phyloP scores from a whole-genome alignment of 2,113 vertebrate species.

The Clarias gariepinus region DNA sequence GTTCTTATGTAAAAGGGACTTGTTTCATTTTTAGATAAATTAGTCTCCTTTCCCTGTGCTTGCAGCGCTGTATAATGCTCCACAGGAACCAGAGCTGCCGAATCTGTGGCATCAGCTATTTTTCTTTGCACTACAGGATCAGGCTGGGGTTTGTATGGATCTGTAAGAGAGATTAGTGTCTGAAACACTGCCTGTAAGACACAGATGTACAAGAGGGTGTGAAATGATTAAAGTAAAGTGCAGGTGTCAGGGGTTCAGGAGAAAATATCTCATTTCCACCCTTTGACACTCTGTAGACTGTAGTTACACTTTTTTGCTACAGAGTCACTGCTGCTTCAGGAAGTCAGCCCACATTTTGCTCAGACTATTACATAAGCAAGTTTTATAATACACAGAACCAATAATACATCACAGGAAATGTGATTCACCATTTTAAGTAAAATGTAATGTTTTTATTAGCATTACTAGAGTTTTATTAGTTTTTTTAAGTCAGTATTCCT shows the following conservation, averaged over 20 bases:
- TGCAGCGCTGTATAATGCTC: neutral
- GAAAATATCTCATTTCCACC: neutral
- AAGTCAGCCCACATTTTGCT: neutral
- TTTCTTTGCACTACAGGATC: neutral
- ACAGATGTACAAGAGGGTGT: no score
- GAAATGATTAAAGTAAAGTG: neutral
- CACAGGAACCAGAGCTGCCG: neutral
- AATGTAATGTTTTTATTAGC: no score
- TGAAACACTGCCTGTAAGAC: neutral
- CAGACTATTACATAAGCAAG: neutral
- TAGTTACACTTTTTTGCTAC: neutral
- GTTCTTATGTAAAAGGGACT: neutral
- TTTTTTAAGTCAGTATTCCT: no score
- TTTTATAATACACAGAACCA: neutral
- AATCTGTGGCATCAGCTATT: slow-evolving; percentile 4
- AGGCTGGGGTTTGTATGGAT: neutral
- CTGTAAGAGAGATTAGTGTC: neutral
- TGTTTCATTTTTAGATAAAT: neutral
- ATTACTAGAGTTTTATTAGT: no score
- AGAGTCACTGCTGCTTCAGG: neutral
- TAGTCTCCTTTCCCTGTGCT: neutral
- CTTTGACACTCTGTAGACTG: neutral
- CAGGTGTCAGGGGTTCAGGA: neutral
- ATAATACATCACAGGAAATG: neutral
- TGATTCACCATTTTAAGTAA: neutral